Conservation (phyloP, 2,888 invertebrate species). For the Drymonia ruficornis region DNA sequence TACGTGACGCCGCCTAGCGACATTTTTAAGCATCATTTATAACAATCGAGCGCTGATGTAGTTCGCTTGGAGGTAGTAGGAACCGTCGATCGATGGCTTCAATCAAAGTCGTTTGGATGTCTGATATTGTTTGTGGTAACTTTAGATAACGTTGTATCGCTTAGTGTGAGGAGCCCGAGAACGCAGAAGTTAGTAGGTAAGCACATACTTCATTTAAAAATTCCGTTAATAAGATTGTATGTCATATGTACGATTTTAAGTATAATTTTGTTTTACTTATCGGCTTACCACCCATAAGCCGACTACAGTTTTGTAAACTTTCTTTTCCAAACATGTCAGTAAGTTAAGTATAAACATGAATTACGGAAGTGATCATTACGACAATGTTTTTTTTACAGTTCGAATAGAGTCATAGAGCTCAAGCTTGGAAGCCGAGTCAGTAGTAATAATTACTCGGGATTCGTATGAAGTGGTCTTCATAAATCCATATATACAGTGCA, state of each 20-base stretch:
- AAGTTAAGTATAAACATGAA: background rate
- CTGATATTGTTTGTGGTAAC: too few relatives aligned
- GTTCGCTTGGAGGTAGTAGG: too few relatives aligned
- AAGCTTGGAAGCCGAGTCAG: background rate
- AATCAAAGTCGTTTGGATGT: too few relatives aligned
- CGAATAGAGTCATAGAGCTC: background rate
- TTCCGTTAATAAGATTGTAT: background rate
- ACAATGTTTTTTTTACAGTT: background rate
- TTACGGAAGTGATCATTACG: background rate
- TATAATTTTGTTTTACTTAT: constrained; percentile 1
- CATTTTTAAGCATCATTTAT: too few relatives aligned
- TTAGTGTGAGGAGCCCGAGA: too few relatives aligned
- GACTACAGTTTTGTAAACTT: constrained; percentile 4
- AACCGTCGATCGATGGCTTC: too few relatives aligned
- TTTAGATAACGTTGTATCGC: too few relatives aligned
- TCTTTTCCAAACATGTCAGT: background rate
- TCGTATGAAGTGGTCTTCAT: constrained; percentile 7
- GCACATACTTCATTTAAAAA: background rate
- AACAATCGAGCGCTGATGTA: too few relatives aligned
- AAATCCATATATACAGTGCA: constrained; percentile 17
- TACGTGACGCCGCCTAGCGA: too few relatives aligned
- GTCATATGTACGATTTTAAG: background rate
- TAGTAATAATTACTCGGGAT: too few relatives aligned
- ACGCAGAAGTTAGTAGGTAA: background rate
- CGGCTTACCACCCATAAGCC: background rate